phyloP scores from a whole-genome alignment of 1,140 invertebrate species.

The Ips typographus region DNA sequence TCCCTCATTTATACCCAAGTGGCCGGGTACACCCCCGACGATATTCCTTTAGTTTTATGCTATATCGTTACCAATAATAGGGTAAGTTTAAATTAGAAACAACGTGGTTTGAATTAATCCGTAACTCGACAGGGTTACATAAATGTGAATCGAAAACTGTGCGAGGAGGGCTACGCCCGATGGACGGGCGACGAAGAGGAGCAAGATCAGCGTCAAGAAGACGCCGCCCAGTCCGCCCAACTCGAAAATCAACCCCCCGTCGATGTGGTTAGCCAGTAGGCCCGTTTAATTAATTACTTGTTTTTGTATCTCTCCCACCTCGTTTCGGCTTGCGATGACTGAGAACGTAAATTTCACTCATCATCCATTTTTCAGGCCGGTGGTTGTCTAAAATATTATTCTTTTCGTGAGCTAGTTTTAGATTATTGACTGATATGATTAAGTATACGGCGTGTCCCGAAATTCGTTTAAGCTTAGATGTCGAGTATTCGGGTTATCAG shows the following conservation, averaged over 20 bases:
- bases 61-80: constrained; percentile 70
- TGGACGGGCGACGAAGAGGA: constrained; percentile 53
- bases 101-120: neutral
- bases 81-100: constrained; percentile 55
- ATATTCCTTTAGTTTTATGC: constrained; percentile 75
- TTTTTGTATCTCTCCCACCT: too few species aligned
- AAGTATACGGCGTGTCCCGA: constrained; percentile 3
- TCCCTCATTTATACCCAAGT: constrained; percentile 85
- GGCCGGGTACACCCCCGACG: constrained; percentile 74
- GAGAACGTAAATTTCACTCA: too few species aligned
- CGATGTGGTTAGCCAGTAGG: too few species aligned
- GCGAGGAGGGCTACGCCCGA: constrained; percentile 65
- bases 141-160: constrained; percentile 68
- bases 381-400: too few species aligned
- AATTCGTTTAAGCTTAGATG: neutral
- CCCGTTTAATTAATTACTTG: too few species aligned
- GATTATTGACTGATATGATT: constrained; percentile 4
- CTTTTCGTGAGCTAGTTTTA: neutral
- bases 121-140: constrained; percentile 59
- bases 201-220: neutral
- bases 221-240: neutral
- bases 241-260: neutral
- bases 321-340: too few species aligned
- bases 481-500: neutral
- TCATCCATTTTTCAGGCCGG: too few species aligned